Base-by-base conservation (phyloP, 2,113 vertebrate genomes). In the Zeus faber region DNA sequence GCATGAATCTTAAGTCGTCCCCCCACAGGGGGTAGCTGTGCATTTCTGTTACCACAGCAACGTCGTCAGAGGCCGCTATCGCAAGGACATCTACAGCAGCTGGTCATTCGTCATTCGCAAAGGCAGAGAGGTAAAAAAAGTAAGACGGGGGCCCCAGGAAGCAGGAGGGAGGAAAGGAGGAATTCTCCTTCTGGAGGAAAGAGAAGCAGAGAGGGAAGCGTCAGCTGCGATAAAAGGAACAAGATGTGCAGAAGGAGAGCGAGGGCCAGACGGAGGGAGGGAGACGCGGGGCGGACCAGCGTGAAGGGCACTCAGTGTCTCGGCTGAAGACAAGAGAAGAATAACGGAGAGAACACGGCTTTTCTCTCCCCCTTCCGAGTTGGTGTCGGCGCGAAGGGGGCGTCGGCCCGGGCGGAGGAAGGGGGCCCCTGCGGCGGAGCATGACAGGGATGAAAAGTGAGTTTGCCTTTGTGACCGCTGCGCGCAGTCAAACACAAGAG, bases 1-100 rank as follows among this genome's bases (percentile, higher is more conserved):
- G 64, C 58, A 62, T 72, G 73, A 79, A 81, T 87, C 82, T 76
- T 68, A 80, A 79, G 65, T 70, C n/a, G 62, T 54, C 31, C 52
- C 49, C 29, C 54, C 59, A 56, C n/a, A n/a, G n/a, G n/a, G n/a
- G n/a, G 65, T 62, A 57, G 41, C 59, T 50, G 31, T 58, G 37
- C 44, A 16, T 58, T 52, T 48, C 25, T 68, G 82, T 85, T 83
- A 74, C 85, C 75, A 82, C 77, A 71, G 82, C 82, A 83, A 82
- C 79, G 25, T 64, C 53, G 70, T 16, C 44, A 62, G n/a, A 10
- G 21, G 14, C 70, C 70, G 67, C 72, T 70, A 71, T 76, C 67
- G 48, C 79, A 85, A 85, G 81, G 82, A 80, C 73, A 62, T 76
- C 65, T 76, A 37, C 73, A 74, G 68, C 70, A 48, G 60, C 56